Evolutionary conservation across 2,113 vertebrate genomes (phyloP), one percentile per base, ranked within the genome.

Genomic region (Cavia porcellus): DNA sequence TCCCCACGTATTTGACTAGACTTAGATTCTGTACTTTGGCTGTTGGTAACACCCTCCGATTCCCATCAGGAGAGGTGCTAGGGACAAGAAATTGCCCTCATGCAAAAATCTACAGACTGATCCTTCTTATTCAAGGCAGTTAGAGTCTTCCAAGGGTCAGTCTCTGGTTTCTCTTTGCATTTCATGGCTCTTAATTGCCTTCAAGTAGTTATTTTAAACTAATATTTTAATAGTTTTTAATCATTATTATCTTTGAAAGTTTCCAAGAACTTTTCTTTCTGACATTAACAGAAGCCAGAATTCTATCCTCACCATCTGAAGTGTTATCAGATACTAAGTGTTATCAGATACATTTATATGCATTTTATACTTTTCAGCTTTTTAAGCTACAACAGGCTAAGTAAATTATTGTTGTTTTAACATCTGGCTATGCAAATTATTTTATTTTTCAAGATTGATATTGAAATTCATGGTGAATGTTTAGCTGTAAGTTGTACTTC

Each of bases 391-490:
- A 32, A 0, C 35, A 89, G 57, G 59, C 10, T 85, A 57, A 86
- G 57, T 38, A 55, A 70, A 64, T 87, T 81, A 72, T 62, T 28
- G 22, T 25, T 96, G 24, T 72, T 89, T 89, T 89, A 86, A 38
- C 61, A 84, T 79, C 10, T 84, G 5, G 32, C 35, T n/a, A 30
- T 74, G n/a, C 15, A 62, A 91, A 13, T 74, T 70, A 45, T 28
- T 93, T 77, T 77, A n/a, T 70, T 77, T 92, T 89, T 81, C 1
- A 38, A 25, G n/a, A 75, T 94, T n/a, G 47, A 92, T 86, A 81
- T 61, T 81, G 64, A 64, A 94, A 66, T 92, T 38, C 15, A 70
- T 62, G n/a, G 57, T 35, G 42, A 20, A 24, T 52, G 89, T 87
- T 57, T 86, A 83, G 24, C 2, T 38, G 38, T 38, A 45, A 22